Conservation (phyloP, 2,797 vertebrate species). For the Ciconia nigra region DNA sequence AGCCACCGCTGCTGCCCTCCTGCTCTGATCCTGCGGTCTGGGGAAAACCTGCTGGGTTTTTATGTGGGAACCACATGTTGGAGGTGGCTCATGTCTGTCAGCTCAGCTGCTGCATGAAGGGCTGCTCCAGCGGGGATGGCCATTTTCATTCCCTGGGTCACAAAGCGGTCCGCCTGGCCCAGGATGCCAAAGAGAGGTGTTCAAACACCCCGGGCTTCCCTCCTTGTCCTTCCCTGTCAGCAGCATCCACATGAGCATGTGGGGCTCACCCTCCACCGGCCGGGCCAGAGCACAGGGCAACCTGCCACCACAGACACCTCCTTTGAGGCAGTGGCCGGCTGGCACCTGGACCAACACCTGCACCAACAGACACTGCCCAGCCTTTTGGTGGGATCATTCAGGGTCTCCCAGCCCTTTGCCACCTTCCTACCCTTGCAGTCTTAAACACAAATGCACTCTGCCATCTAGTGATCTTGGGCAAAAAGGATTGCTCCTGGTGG, state of each 20-base stretch:
- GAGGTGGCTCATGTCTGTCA: background rate
- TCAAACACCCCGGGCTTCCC: background rate
- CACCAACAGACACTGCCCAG: background rate
- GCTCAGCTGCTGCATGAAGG: background rate
- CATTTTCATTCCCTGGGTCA: background rate
- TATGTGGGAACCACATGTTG: background rate
- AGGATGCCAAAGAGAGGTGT: background rate
- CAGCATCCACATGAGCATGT: background rate
- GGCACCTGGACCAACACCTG: background rate
- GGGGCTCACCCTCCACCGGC: background rate
- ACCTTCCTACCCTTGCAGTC: background rate
- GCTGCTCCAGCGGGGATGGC: background rate
- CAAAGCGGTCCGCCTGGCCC: fast-evolving
- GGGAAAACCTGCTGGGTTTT: background rate
- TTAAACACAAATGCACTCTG: slow-evolving; percentile 27
- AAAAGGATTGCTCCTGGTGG: background rate
- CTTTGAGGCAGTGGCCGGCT: background rate
- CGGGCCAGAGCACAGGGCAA: background rate
- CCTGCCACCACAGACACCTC: background rate
- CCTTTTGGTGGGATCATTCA: background rate
- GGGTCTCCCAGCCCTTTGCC: background rate
- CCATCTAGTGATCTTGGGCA: slow-evolving; percentile 45
- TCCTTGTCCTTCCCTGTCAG: background rate
- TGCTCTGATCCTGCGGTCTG: background rate
- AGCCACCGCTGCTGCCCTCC: background rate